Evolutionary conservation across 2,113 vertebrate species (phyloP).

Genomic region (Oncorhynchus mykiss): DNA sequence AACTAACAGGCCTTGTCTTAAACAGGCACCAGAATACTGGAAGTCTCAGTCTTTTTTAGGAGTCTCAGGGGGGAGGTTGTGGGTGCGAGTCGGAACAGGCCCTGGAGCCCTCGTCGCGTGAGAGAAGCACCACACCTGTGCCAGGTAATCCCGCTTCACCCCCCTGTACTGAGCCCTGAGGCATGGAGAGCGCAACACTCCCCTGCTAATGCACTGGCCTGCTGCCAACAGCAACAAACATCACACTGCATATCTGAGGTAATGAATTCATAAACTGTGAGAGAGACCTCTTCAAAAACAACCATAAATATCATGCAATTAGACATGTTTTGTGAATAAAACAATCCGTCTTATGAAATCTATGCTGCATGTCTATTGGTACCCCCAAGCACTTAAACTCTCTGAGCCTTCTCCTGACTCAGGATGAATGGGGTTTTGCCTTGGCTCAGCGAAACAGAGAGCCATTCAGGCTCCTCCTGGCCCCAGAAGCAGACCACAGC

Average conservation of each 20-base stretch:
- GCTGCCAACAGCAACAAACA: constrained; percentile 56
- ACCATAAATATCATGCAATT: constrained; percentile 31
- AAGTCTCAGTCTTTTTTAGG: constrained; percentile 15
- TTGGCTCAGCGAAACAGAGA: constrained; percentile 56
- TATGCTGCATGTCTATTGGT: constrained; percentile 23
- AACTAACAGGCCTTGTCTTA: not conserved
- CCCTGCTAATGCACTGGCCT: constrained; percentile 42
- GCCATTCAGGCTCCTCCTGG: constrained; percentile 41
- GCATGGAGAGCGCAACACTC: constrained; percentile 19
- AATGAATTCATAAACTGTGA: constrained; percentile 40
- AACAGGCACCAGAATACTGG: constrained; percentile 23
- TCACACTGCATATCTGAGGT: constrained; percentile 36
- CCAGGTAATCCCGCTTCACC: constrained; percentile 36
- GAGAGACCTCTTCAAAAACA: constrained; percentile 26
- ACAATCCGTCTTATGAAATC: not conserved
- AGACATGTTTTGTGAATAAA: constrained; percentile 5
- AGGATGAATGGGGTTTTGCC: constrained; percentile 32
- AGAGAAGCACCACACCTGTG: constrained; percentile 68
- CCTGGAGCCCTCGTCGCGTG: constrained; percentile 65
- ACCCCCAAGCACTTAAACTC: not conserved
- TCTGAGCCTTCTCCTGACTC: constrained; percentile 46
- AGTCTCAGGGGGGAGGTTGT: not conserved
- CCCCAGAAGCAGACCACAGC: constrained; percentile 34
- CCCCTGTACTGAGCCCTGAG: constrained; percentile 36
- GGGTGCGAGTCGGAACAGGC: constrained; percentile 63